phyloP scores from a whole-genome alignment of 2,888 invertebrate species.

The Nomada ruficornis region DNA sequence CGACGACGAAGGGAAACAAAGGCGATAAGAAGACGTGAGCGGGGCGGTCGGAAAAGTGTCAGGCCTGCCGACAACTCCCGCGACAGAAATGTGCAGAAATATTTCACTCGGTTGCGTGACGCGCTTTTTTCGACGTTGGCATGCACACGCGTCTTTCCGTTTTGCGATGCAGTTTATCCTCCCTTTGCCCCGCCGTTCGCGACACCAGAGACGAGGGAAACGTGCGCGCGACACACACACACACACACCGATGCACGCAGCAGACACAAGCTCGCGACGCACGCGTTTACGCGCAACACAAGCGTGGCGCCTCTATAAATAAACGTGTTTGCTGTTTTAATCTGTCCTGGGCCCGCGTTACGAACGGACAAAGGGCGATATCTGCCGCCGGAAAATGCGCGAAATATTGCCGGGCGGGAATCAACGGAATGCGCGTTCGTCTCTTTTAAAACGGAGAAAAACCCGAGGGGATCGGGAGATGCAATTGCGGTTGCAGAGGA shows the following conservation, averaged over 20 bases:
- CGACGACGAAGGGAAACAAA: not conserved
- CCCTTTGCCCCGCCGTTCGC: conserved; percentile 2
- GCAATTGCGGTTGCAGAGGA: no score
- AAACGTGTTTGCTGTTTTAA: conserved; percentile 74
- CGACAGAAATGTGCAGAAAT: conserved; percentile 16
- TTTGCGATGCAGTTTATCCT: conserved; percentile 57
- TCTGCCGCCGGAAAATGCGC: conserved; percentile 65
- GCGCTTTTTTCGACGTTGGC: conserved; percentile 53
- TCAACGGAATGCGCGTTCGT: not conserved
- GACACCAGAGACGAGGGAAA: conserved; percentile 3
- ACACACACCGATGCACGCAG: not conserved
- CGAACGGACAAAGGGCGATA: conserved; percentile 71
- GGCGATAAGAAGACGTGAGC: conserved; percentile 18
- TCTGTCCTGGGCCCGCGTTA: conserved; percentile 68
- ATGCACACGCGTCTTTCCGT: conserved; percentile 67
- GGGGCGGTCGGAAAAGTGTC: not conserved
- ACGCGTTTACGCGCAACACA: conserved; percentile 43
- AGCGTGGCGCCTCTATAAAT: conserved; percentile 74
- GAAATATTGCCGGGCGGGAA: conserved; percentile 30
- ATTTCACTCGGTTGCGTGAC: conserved; percentile 39
- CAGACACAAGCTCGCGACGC: conserved; percentile 7
- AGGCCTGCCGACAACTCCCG: not conserved
- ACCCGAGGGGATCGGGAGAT: no score
- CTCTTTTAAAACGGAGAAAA: no score
- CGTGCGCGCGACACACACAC: conserved; percentile 10